Evolutionary conservation across 2,888 invertebrate species (phyloP).

Genomic region (Macroteleia sp.): DNA sequence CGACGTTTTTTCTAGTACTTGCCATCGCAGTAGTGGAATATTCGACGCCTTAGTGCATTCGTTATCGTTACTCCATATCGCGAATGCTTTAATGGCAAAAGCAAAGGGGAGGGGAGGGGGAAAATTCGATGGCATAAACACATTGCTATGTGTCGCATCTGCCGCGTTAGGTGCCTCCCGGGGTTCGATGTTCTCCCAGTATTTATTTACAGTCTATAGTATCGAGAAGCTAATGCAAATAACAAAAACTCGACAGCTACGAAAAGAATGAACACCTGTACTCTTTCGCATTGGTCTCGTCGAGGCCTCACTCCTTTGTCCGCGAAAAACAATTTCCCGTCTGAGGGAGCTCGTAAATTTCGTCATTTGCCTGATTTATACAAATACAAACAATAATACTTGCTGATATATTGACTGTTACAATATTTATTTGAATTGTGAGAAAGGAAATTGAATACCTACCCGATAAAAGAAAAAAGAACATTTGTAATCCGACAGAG

Average conservation of each 20-base stretch:
- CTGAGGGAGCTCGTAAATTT: conserved; percentile 63
- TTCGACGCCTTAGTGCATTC: conserved; percentile 38
- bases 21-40: conserved; percentile 34
- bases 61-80: conserved; percentile 53
- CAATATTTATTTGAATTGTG: conserved; percentile 37
- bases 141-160: conserved; percentile 51
- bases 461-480: conserved; percentile 24
- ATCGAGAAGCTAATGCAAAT: conserved; percentile 45
- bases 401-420: conserved; percentile 38
- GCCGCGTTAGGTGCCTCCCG: conserved; percentile 30
- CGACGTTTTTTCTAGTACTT: conserved; percentile 3
- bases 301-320: conserved; percentile 50
- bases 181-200: conserved; percentile 33
- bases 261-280: conserved; percentile 54
- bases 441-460: conserved; percentile 38
- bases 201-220: conserved; percentile 48
- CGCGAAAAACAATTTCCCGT: conserved; percentile 52
- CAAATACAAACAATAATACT: conserved; percentile 36
- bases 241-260: conserved; percentile 41
- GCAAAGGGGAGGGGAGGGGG: not conserved
- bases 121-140: conserved; percentile 35
- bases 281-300: conserved; percentile 48
- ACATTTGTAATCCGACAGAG: conserved; percentile 14
- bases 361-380: conserved; percentile 61
- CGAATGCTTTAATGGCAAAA: conserved; percentile 30